Evolutionary conservation across 1,140 invertebrate species (phyloP).

Genomic region (Cherax quadricarinatus): DNA sequence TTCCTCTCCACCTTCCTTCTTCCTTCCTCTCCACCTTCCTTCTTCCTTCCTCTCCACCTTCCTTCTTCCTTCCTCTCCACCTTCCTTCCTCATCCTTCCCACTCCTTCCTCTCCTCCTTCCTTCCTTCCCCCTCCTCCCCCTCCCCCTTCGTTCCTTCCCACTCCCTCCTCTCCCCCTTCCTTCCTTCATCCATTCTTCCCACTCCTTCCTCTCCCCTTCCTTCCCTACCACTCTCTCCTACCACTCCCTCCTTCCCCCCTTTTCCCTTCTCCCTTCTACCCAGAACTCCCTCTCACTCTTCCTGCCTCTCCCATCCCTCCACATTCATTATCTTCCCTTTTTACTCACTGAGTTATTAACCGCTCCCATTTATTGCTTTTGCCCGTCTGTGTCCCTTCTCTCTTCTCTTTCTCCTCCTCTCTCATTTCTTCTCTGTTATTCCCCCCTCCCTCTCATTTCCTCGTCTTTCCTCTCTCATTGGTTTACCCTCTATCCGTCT

Average conservation of each 20-base stretch:
- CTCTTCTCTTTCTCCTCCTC: neutral
- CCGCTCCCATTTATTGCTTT: neutral
- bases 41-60: too few species aligned
- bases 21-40: neutral
- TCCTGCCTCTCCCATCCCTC: too few species aligned
- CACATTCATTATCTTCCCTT: neutral
- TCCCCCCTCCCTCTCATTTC: neutral
- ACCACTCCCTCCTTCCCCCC: too few species aligned
- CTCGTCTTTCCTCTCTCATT: neutral
- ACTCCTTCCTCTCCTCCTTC: neutral
- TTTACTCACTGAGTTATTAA: neutral
- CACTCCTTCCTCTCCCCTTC: neutral
- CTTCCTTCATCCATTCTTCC: neutral
- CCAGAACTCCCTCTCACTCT: neutral
- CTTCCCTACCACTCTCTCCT: neutral
- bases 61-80: neutral
- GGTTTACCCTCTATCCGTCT: neutral
- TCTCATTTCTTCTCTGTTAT: neutral
- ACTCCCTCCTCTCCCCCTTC: too few species aligned
- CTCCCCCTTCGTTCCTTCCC: neutral
- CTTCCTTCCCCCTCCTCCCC: neutral
- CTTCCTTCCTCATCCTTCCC: neutral
- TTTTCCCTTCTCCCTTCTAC: neutral
- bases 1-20: neutral
- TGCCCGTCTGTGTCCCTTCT: neutral